These are phyloP conservation scores for Burhinus oedicnemus DNA, from an alignment of 2,113 vertebrate species.

Conservation along the genomic window DNA sequence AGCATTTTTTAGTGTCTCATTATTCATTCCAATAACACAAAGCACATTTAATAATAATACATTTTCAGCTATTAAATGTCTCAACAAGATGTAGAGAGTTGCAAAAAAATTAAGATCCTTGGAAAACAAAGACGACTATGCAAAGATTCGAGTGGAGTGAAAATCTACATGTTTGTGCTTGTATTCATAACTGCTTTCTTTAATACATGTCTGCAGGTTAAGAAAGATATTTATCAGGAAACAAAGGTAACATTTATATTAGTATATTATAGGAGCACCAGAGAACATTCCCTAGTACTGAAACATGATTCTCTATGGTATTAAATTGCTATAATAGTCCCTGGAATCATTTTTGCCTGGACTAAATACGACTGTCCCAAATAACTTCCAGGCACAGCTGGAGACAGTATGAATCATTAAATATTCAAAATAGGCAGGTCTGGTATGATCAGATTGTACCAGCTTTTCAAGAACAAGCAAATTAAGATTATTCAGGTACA, in stretches of 20 bases:
- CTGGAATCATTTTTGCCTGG: neutral
- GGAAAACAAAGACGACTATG: neutral
- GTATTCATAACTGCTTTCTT: neutral
- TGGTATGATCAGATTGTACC: neutral
- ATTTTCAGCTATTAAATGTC: neutral
- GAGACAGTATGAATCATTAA: neutral
- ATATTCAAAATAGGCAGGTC: neutral
- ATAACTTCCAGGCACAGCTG: neutral
- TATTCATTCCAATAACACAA: constrained; percentile 8
- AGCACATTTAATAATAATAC: neutral
- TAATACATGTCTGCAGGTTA: neutral
- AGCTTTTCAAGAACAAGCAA: constrained; percentile 1
- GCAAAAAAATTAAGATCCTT: neutral
- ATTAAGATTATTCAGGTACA: neutral
- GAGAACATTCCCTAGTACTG: neutral
- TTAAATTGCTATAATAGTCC: neutral
- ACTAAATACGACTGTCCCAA: neutral
- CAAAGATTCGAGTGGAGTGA: neutral
- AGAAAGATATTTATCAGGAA: neutral
- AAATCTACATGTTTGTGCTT: neutral
- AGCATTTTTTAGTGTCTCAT: neutral
- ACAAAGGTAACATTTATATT: neutral
- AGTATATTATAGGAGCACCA: neutral
- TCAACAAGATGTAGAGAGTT: neutral
- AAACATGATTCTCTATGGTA: neutral